Percentiles rank a stretch among this genome's conserved stretches.
Conservation (phyloP, 2,888 invertebrate genomes). For the Synanthedon vespiformis region DNA sequence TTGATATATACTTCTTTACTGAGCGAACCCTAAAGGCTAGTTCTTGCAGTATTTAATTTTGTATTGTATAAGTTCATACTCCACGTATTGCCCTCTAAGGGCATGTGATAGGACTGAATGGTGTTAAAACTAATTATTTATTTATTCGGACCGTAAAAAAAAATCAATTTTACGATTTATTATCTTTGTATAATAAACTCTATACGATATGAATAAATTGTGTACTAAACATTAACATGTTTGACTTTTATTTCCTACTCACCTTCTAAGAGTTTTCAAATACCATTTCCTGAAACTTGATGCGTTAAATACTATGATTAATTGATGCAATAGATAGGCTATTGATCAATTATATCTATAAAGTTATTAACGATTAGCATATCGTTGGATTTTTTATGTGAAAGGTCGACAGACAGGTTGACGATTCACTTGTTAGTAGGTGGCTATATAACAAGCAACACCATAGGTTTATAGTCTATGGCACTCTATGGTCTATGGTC, state of each 20-base stretch:
- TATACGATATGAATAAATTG: conserved; percentile 70
- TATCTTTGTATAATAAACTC: conserved; percentile 67
- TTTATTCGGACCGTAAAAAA: conserved; percentile 61
- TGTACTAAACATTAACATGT: conserved; percentile 58
- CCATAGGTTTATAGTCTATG: no score
- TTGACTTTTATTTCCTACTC: conserved; percentile 40
- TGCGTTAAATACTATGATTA: neutral
- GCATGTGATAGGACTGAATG: conserved; percentile 55
- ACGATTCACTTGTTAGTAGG: no score
- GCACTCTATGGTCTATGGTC: no score
- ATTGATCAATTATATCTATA: no score
- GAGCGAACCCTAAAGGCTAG: conserved; percentile 43
- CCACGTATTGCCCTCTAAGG: conserved; percentile 43
- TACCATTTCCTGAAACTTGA: neutral
- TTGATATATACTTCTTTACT: conserved; percentile 8
- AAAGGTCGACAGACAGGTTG: no score
- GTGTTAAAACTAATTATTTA: conserved; percentile 59
- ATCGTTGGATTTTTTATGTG: no score
- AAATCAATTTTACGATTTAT: conserved; percentile 68
- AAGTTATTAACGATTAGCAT: no score
- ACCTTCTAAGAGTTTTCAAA: conserved; percentile 1
- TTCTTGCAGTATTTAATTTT: conserved; percentile 36
- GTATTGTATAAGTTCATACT: conserved; percentile 32
- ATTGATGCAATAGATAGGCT: neutral
- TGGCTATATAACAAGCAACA: no score